A percentile compares a stretch with the other conserved stretches of the same genome.
Conservation (phyloP, 2,888 invertebrate species). For the Catocala sponsa region DNA sequence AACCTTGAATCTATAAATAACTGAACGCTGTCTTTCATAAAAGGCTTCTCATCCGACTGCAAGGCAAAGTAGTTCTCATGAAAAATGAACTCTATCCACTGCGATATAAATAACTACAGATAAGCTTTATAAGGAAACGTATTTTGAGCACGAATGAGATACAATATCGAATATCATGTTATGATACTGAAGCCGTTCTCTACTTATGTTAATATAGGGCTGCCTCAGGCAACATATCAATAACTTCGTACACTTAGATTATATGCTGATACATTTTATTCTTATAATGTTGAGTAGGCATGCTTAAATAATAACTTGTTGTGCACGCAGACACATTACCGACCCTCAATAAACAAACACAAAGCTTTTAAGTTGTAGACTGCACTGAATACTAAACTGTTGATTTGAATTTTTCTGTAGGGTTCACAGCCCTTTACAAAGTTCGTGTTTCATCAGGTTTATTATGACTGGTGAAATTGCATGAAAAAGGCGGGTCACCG, state of each 20-base stretch:
- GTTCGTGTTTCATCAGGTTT: conserved; percentile 43
- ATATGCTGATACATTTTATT: not conserved
- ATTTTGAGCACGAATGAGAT: conserved; percentile 15
- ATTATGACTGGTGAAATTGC: conserved; percentile 49
- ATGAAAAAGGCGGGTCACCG: conserved; percentile 46
- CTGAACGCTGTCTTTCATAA: conserved; percentile 44
- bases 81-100: conserved; percentile 39
- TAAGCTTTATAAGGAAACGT: conserved; percentile 5
- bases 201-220: too few relatives aligned
- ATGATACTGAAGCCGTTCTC: not conserved
- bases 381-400: conserved; percentile 23
- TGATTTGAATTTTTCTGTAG: conserved; percentile 28
- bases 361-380: conserved; percentile 5
- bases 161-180: not conserved
- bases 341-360: not conserved
- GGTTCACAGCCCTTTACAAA: conserved; percentile 42
- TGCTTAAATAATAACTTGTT: not conserved
- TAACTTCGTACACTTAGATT: not conserved
- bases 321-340: not conserved
- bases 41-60: conserved; percentile 62
- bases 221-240: too few relatives aligned
- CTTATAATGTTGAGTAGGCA: not conserved
- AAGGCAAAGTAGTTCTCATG: conserved; percentile 54
- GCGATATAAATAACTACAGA: conserved; percentile 26
- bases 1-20: conserved; percentile 57